Evolutionary conservation across 1,140 invertebrate genomes (phyloP).

Genomic region (Pseudomyrmex sp.): DNA sequence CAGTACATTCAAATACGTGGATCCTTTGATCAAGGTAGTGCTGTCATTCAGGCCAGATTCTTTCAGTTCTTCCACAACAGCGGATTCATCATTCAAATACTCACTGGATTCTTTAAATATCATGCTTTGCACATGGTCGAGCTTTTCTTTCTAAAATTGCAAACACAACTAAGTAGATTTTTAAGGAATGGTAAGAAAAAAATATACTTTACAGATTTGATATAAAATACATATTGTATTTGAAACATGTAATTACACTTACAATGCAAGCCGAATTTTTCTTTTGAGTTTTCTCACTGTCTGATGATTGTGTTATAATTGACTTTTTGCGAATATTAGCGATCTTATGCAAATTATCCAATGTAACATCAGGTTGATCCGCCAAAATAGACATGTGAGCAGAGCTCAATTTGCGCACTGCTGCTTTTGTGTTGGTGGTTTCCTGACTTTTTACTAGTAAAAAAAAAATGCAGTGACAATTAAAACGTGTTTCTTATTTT

Average conservation of each 20-base stretch:
- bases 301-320: not conserved
- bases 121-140: not conserved
- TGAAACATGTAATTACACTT: constrained; percentile 23
- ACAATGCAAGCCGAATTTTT: constrained; percentile 25
- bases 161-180: not conserved
- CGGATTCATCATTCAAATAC: constrained; percentile 11
- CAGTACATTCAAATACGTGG: constrained; percentile 44
- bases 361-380: constrained; percentile 80
- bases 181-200: not conserved
- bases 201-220: not conserved
- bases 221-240: not conserved
- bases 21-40: constrained; percentile 57
- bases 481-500: not conserved
- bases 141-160: constrained; percentile 13
- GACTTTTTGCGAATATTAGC: constrained; percentile 8
- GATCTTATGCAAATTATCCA: constrained; percentile 30
- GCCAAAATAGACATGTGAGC: constrained; percentile 88
- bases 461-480: no score
- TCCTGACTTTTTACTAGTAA: constrained; percentile 86
- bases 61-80: constrained; percentile 59
- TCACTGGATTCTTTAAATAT: constrained; percentile 32
- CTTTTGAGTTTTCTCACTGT: not conserved
- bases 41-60: constrained; percentile 57
- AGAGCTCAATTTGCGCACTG: constrained; percentile 88
- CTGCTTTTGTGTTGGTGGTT: constrained; percentile 87